Conservation (phyloP, 2,113 vertebrate species). For the Triplophysa rosa region DNA sequence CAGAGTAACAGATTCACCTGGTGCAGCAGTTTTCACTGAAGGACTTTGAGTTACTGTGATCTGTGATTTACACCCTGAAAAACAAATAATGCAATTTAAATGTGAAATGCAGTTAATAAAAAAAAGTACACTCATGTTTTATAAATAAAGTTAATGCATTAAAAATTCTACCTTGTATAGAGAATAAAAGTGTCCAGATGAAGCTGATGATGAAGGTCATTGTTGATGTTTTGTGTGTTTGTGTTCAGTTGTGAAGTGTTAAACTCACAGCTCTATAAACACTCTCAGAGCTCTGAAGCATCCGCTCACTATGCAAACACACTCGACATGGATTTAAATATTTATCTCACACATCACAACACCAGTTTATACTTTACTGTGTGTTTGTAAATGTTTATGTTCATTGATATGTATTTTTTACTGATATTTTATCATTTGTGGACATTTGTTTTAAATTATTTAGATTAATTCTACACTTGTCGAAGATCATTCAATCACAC, state of each 20-base stretch:
- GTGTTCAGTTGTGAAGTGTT: conserved; percentile 33
- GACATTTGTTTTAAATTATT: no score
- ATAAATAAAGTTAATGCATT: neutral
- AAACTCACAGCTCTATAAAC: conserved; percentile 21
- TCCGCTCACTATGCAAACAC: neutral
- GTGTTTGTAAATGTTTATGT: no score
- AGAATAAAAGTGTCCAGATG: conserved; percentile 45
- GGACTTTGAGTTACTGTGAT: no score
- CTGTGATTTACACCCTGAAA: conserved; percentile 23
- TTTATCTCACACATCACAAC: no score
- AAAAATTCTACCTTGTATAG: conserved; percentile 9
- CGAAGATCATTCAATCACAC: no score
- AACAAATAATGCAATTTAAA: neutral
- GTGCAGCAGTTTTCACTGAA: no score
- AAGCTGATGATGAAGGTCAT: conserved; percentile 32
- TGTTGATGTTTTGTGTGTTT: conserved; percentile 5
- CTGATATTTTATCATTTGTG: no score
- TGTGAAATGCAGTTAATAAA: neutral
- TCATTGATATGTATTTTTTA: no score
- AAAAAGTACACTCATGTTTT: neutral
- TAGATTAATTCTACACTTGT: no score
- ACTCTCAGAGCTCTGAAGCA: conserved; percentile 25
- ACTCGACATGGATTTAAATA: no score
- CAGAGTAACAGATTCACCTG: conserved; percentile 53
- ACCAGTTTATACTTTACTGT: no score